Base-by-base conservation (phyloP, 92 coral and sea anemone species). In the Pocillopora meandrina region DNA sequence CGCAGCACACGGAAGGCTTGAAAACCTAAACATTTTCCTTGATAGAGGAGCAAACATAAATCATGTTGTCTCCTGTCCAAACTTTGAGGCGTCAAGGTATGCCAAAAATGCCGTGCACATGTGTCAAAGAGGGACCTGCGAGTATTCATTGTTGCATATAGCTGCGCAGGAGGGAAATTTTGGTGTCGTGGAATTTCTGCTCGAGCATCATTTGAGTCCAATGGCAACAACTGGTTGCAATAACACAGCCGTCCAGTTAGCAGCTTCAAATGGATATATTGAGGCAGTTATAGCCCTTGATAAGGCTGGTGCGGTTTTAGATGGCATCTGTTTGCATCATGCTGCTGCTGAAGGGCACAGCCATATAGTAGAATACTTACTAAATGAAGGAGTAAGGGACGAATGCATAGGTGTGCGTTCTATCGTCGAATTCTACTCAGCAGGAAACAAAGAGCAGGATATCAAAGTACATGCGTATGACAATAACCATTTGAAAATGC, bases 281-380 rank as follows among this genome's bases (percentile, higher is more conserved):
- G 81, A 73, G 52, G 74, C 82, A 11, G 88, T 93, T 7, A 20
- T 72, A 61, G 36, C 81, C 5, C 88, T 91, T 61, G 74, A 61
- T 56, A 58, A 86, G 11, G 49, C 84, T 52, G 94, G 97, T 17
- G 92, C 77, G n/a, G 55, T 31, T 56, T 56, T 83, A 71, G 94
- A 93, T 76, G 71, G 73, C 14, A 55, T 86, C 20, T 89, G 90
- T 3, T 87, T 93, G 58, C 94, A 93, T 84, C 97, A 88, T 49
- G 87, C 97, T 31, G 92, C 92, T 17, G 86, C 85, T 64, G 79
- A 74, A 34, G 92, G 90, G 2, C 94, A 86, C 73, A 56, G 16
- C 10, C 23, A 81, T 23, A 84, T 91, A 3, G 94, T 93, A 26
- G 17, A 79, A 72, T 77, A 86, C 75, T 82, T 93, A 1, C 78